A percentile compares a stretch with the other conserved stretches of the same genome.
These are phyloP conservation scores for Silurus aristotelis DNA, from an alignment of 2,797 vertebrate genomes.

Conservation along the genomic window DNA sequence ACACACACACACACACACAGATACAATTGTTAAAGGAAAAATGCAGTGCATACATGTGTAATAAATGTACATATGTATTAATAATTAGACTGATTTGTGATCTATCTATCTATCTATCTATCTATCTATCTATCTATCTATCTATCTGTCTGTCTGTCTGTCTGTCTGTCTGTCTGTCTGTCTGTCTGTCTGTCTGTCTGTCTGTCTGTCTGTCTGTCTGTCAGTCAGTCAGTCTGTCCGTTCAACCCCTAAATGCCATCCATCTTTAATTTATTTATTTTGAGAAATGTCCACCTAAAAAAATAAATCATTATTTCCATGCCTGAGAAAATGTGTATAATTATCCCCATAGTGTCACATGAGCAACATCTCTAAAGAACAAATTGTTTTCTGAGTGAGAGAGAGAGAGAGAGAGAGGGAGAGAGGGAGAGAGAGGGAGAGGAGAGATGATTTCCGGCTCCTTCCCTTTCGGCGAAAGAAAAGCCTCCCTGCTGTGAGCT, in stretches of 20 bases:
- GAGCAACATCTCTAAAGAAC: neutral
- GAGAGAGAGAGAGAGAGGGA: neutral
- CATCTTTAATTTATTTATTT: no score
- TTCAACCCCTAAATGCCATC: neutral
- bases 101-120: neutral
- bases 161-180: no score
- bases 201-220: no score
- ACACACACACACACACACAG: neutral
- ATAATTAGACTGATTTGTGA: no score
- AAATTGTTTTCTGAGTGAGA: neutral
- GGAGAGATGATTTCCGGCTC: constrained; percentile 35
- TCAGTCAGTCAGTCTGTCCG: neutral
- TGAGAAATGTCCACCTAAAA: neutral
- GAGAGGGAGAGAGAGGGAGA: neutral
- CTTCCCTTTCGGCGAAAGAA: constrained; percentile 43
- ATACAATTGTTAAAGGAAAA: no score
- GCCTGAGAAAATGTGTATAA: neutral
- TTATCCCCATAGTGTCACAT: neutral
- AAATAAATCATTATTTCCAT: neutral
- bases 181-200: neutral
- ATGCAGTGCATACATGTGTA: no score
- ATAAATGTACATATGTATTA: no score
- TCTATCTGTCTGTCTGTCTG: neutral
- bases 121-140: neutral
- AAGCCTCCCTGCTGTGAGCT: constrained; percentile 63